Evolutionary conservation across 2,797 vertebrate species (phyloP).

Genomic region (Naso thynnoides): DNA sequence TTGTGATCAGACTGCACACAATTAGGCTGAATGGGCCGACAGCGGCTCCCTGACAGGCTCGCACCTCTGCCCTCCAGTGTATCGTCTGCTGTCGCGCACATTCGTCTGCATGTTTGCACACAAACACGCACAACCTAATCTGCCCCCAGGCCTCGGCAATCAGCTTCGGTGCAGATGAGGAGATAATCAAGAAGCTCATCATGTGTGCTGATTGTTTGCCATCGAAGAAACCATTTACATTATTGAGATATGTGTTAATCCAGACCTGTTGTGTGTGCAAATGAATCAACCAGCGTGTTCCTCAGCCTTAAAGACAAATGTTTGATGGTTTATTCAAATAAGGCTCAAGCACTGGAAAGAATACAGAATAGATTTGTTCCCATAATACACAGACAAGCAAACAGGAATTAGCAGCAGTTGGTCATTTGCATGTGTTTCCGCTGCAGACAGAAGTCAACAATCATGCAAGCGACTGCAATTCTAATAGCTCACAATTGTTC

Average conservation of each 20-base stretch:
- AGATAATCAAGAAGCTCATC: constrained; percentile 34
- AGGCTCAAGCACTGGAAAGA: not conserved
- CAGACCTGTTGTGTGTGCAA: not conserved
- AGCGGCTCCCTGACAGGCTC: constrained; percentile 10
- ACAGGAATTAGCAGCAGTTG: not conserved
- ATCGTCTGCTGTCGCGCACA: constrained; percentile 16
- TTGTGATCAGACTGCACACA: constrained; percentile 31
- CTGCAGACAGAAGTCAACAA: not conserved
- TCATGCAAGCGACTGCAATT: not conserved
- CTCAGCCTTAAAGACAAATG: not conserved
- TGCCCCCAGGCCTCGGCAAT: constrained; percentile 26
- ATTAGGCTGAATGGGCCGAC: constrained; percentile 29
- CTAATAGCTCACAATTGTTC: not conserved
- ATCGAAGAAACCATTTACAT: not conserved
- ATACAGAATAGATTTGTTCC: not conserved
- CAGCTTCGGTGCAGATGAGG: constrained; percentile 32
- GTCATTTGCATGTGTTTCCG: not conserved
- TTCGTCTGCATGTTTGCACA: not conserved
- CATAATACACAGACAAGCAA: not conserved
- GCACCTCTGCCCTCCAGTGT: not conserved
- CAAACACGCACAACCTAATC: constrained; percentile 12
- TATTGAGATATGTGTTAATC: not conserved
- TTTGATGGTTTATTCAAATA: not conserved
- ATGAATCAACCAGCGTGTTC: not conserved
- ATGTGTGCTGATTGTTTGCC: constrained; percentile 11